phyloP scores from a whole-genome alignment of 1,140 invertebrate species.

The Megalopta genalis region DNA sequence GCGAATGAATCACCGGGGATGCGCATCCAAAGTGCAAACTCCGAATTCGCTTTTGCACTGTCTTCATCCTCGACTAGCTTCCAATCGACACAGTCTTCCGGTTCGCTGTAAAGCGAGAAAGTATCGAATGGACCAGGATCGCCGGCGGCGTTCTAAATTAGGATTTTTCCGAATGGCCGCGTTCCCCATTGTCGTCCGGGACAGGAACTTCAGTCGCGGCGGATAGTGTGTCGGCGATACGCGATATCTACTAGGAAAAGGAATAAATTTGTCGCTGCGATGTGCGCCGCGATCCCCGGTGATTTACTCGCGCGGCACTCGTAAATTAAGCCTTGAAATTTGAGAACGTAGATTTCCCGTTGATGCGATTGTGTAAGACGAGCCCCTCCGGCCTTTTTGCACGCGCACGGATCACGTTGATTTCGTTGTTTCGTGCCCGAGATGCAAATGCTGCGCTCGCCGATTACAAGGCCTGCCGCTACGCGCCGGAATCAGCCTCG shows the following conservation, averaged over 20 bases:
- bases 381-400: slow-evolving; percentile 32
- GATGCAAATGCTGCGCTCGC: slow-evolving; percentile 35
- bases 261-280: slow-evolving; percentile 50
- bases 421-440: slow-evolving; percentile 45
- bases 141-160: not conserved
- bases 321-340: slow-evolving; percentile 52
- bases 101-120: not conserved
- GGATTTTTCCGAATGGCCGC: not conserved
- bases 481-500: not conserved
- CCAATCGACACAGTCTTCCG: too few species aligned
- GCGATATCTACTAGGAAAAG: slow-evolving; percentile 50
- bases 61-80: too few species aligned
- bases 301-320: slow-evolving; percentile 41
- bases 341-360: slow-evolving; percentile 50
- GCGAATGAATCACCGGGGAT: too few species aligned
- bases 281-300: slow-evolving; percentile 17
- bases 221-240: slow-evolving; percentile 44
- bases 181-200: slow-evolving; percentile 23
- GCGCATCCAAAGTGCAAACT: too few species aligned
- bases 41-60: too few species aligned
- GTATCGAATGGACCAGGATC: not conserved
- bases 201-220: slow-evolving; percentile 14
- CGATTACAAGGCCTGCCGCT: slow-evolving; percentile 23
- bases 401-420: slow-evolving; percentile 21
- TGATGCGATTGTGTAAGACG: slow-evolving; percentile 50